Percentiles rank a stretch among this genome's conserved stretches.
Conservation (phyloP, 2,113 vertebrate species). For the Bubalus kerabau region DNA sequence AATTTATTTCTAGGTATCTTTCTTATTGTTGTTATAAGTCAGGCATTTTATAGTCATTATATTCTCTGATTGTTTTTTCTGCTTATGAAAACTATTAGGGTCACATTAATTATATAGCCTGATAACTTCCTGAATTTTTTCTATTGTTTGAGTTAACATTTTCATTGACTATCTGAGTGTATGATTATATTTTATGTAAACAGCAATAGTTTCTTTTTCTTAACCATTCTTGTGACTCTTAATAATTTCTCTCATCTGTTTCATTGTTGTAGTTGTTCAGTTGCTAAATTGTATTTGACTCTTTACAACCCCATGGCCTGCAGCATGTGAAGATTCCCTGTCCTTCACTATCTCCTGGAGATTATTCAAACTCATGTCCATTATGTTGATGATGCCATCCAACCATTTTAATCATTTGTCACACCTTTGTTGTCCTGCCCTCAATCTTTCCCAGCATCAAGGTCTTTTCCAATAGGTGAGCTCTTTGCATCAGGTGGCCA, state of each 20-base stretch:
- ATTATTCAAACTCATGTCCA: neutral
- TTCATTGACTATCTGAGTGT: neutral
- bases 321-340: neutral
- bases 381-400: neutral
- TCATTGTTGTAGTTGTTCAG: neutral
- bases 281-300: neutral
- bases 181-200: neutral
- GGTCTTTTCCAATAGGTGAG: neutral
- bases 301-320: neutral
- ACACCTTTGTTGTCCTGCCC: neutral
- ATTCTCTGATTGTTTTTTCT: neutral
- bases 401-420: neutral
- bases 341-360: neutral
- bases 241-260: neutral
- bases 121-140: neutral
- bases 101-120: neutral
- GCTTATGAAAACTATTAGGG: neutral
- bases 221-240: neutral
- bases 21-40: neutral
- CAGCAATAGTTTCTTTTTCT: neutral
- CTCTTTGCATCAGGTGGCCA: neutral
- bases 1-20: neutral
- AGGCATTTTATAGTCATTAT: neutral
- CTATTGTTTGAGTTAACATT: neutral
- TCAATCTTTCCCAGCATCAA: neutral